These are phyloP conservation scores for Motacilla tschutschensis DNA, from an alignment of 2,113 vertebrate species.

Conservation along the genomic window DNA sequence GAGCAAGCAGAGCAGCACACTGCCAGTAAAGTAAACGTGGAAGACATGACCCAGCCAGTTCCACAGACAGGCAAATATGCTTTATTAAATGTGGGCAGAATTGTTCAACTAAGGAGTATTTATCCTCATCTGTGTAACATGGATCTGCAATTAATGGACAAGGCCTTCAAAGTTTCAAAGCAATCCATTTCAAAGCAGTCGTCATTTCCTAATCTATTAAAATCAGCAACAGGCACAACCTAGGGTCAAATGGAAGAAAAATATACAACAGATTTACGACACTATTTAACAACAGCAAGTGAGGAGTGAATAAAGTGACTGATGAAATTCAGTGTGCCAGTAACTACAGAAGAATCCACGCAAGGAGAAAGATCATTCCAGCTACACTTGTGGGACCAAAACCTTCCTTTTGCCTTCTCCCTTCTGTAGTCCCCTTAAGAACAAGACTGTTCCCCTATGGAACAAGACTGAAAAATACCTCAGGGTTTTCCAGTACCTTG, in stretches of 20 bases:
- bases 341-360: neutral
- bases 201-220: neutral
- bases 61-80: neutral
- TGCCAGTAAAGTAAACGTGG: neutral
- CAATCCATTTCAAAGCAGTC: neutral
- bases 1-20: neutral
- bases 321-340: neutral
- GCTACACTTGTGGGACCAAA: neutral
- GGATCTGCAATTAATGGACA: neutral
- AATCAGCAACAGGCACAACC: neutral
- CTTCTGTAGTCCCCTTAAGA: neutral
- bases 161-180: neutral
- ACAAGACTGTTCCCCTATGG: neutral
- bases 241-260: neutral
- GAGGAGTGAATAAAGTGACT: neutral
- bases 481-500: neutral
- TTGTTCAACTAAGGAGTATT: neutral
- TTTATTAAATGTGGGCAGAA: neutral
- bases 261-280: neutral
- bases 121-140: neutral
- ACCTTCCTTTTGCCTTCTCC: neutral
- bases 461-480: neutral
- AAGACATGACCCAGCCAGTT: neutral
- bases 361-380: neutral
- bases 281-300: neutral